phyloP scores from a whole-genome alignment of 2,113 vertebrate species.

The Phocoena phocoena region DNA sequence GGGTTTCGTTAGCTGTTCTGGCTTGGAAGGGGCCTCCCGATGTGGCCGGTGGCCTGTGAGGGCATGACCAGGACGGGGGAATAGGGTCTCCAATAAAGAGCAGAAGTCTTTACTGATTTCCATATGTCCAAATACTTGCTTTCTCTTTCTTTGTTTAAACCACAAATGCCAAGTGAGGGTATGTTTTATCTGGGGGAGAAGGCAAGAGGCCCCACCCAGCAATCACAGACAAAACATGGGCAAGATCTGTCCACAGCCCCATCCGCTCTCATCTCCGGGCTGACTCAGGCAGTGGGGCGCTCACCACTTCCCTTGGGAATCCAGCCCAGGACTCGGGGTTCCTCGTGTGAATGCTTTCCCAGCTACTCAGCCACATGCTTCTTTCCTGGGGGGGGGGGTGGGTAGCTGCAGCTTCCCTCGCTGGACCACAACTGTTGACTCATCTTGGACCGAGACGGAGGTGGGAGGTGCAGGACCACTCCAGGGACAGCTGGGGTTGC shows the following conservation, averaged over 20 bases:
- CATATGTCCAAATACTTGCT: neutral
- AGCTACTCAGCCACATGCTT: neutral
- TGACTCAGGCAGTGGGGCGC: slow-evolving; percentile 34
- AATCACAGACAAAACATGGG: slow-evolving; percentile 42
- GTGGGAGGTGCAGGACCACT: neutral
- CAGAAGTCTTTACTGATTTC: neutral
- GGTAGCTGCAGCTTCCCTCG: neutral
- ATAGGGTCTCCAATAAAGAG: neutral
- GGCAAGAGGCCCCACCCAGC: slow-evolving; percentile 18
- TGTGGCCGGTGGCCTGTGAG: neutral
- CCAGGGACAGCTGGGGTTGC: neutral
- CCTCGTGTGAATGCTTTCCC: neutral
- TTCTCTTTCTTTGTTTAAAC: neutral
- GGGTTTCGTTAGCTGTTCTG: neutral
- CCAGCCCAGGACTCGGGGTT: neutral
- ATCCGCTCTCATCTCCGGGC: neutral
- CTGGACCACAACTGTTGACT: neutral
- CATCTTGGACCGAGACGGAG: neutral
- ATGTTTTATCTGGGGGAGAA: slow-evolving; percentile 14
- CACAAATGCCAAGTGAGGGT: slow-evolving; percentile 5
- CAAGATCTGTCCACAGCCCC: neutral
- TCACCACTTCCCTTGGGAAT: slow-evolving; percentile 46
- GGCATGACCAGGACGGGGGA: neutral
- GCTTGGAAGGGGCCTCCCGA: neutral
- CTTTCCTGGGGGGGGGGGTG: slow-evolving; percentile 38